Base-by-base conservation (phyloP, 2,797 vertebrate genomes). In the Sylvilagus floridanus region DNA sequence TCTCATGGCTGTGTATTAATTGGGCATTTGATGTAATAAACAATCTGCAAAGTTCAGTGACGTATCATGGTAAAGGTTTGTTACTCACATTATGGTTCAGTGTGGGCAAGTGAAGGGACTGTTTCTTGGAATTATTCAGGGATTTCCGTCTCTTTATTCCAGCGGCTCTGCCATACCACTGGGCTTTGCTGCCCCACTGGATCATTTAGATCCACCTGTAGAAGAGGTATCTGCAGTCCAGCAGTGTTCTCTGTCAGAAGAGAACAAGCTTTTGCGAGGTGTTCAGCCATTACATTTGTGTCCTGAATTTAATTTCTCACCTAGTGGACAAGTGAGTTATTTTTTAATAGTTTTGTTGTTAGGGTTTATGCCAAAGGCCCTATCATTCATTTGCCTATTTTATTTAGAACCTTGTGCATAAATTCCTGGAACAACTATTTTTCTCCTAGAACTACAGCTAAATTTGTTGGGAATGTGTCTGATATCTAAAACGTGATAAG, bases 251-350 rank as follows among this genome's bases (percentile, higher is more conserved):
- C 42, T 79, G 47, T 60, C 75, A 68, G 91, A 92, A 92, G 75
- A 93, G 68, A 83, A 72, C 83, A 91, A 19, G 57, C 42, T 96
- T 89, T 93, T 92, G 71, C 75, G 82, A 75, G 94, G 37, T 47
- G 73, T 69, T 88, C 94, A 92, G 50, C 95, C 88, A 82, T 88
- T 97, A 96, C 94, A 96, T 97, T 97, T 97, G 97, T 96, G 96
- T 91, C 93, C 93, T 85, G 85, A 77, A 81, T 93, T 97, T 94
- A 7, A 83, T 96, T 97, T 96, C 63, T 60, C 96, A 97, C 96
- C 92, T 97, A 95, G 95, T 96, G 97, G 97, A 97, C 94, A 95
- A 84, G 97, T 93, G 94, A 97, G 92, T 97, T 97, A 69, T 97
- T 98, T 96, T 35, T 81, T 88, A 63, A 85, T 62, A 91, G 14